phyloP scores from a whole-genome alignment of 2,113 vertebrate genomes.

The Zingel zingel region DNA sequence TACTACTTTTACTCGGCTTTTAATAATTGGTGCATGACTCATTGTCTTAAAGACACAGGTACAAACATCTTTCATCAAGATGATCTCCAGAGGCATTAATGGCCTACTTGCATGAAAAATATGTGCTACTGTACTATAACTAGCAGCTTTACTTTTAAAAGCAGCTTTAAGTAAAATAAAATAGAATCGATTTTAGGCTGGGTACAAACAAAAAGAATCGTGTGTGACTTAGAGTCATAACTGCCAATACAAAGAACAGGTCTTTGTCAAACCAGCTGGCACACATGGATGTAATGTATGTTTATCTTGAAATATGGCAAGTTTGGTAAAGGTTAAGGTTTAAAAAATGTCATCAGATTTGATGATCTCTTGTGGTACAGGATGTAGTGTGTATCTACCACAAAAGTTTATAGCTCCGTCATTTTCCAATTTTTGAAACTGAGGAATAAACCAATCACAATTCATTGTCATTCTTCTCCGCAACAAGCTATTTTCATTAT shows the following conservation, averaged over 20 bases:
- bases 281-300: neutral
- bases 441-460: neutral
- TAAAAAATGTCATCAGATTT: conserved; percentile 7
- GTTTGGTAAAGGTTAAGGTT: neutral
- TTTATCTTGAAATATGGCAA: conserved; percentile 3
- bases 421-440: neutral
- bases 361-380: neutral
- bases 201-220: neutral
- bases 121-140: neutral
- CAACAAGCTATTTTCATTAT: neutral
- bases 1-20: conserved; percentile 1
- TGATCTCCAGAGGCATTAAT: neutral
- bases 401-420: neutral
- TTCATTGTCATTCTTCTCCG: neutral
- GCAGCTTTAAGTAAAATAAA: neutral
- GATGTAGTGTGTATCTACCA: neutral
- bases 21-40: conserved; percentile 22
- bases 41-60: conserved; percentile 41
- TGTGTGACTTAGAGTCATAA: neutral
- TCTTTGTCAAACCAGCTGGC: neutral
- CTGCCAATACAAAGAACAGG: neutral
- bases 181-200: neutral
- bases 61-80: conserved; percentile 15
- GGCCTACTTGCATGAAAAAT: neutral
- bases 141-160: neutral